Evolutionary conservation across 1,140 invertebrate genomes (phyloP).

Genomic region (Sminthurides bifidus): DNA sequence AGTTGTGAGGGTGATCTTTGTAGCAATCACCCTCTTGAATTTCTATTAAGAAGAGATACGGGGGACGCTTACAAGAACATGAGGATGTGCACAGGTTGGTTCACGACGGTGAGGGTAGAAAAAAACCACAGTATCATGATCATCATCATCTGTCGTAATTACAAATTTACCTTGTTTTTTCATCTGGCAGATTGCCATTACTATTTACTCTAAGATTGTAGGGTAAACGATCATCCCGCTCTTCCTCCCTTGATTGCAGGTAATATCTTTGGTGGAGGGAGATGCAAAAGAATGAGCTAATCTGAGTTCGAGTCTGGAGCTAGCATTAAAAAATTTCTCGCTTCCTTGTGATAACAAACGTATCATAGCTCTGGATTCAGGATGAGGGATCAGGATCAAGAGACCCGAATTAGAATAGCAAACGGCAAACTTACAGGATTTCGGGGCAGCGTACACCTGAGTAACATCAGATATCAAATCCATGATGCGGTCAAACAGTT

Average conservation of each 20-base stretch:
- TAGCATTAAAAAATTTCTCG: constrained; percentile 5
- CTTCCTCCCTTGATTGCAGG: neutral
- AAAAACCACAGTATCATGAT: too few relatives aligned
- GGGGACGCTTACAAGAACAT: too few relatives aligned
- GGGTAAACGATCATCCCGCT: neutral
- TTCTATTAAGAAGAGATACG: too few relatives aligned
- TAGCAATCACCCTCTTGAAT: too few relatives aligned
- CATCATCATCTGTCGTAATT: neutral
- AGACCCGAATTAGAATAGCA: too few relatives aligned
- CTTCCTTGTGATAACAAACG: neutral
- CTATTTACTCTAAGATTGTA: neutral
- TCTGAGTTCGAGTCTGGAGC: neutral
- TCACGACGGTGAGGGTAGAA: too few relatives aligned
- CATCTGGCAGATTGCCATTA: neutral
- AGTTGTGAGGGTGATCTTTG: too few relatives aligned
- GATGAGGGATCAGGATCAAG: neutral
- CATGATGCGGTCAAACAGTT: too few relatives aligned
- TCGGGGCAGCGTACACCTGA: too few relatives aligned
- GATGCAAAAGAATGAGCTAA: neutral
- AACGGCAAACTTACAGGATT: too few relatives aligned
- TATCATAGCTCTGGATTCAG: neutral
- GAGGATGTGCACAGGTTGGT: too few relatives aligned
- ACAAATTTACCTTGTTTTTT: neutral
- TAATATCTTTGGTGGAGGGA: constrained; percentile 1
- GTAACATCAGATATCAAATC: too few relatives aligned